Evolutionary conservation across 2,113 vertebrate species (phyloP).

Genomic region (Percopsis transmontana): DNA sequence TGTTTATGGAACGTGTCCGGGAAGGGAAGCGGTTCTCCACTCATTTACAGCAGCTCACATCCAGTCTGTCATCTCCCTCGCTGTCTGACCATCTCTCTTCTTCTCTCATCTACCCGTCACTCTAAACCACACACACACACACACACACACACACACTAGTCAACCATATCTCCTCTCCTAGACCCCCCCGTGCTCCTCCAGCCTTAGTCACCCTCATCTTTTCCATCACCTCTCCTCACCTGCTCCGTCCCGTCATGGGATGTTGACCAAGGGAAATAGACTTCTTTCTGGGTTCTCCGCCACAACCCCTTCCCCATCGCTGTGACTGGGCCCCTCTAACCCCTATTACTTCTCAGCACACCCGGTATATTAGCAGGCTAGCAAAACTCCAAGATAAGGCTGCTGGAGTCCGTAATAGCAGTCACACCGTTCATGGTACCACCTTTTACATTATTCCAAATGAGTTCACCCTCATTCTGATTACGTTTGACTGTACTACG

Average conservation of each 20-base stretch:
- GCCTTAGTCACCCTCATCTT: constrained; percentile 58
- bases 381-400: constrained; percentile 41
- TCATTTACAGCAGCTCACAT: constrained; percentile 62
- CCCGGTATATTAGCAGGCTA: constrained; percentile 50
- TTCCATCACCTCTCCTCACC: constrained; percentile 62
- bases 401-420: constrained; percentile 43
- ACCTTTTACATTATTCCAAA: constrained; percentile 52
- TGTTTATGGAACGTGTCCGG: constrained; percentile 62
- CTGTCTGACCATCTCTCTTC: background rate
- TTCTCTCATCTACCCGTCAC: constrained; percentile 6
- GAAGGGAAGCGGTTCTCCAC: constrained; percentile 55
- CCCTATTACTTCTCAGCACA: constrained; percentile 46
- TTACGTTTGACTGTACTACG: constrained; percentile 19
- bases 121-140: constrained; percentile 6
- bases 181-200: background rate
- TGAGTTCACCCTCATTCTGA: constrained; percentile 14
- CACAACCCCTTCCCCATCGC: constrained; percentile 36
- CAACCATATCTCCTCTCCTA: constrained; percentile 23
- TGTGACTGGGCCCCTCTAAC: constrained; percentile 18
- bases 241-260: constrained; percentile 72
- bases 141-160: constrained; percentile 43
- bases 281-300: constrained; percentile 66
- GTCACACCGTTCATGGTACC: constrained; percentile 56
- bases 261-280: constrained; percentile 74
- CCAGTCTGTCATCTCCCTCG: constrained; percentile 31